These are phyloP conservation scores for Diadegma fenestrale DNA, from an alignment of 2,888 invertebrate genomes.

Conservation along the genomic window DNA sequence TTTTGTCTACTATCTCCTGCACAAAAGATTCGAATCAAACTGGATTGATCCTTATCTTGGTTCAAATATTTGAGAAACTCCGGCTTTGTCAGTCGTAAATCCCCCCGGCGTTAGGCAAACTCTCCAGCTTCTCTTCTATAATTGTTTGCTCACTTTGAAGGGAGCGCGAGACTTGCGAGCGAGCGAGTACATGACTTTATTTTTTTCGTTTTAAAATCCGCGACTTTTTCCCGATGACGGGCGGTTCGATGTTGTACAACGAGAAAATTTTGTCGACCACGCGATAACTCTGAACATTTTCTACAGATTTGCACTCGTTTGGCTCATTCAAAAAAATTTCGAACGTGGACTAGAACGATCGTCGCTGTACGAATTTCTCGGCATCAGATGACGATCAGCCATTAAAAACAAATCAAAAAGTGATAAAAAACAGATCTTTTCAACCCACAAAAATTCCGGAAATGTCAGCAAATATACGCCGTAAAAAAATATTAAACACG, in stretches of 20 bases:
- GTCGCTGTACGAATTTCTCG: neutral
- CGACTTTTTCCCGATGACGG: neutral
- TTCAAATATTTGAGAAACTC: constrained; percentile 70
- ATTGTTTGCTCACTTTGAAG: neutral
- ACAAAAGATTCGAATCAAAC: constrained; percentile 11
- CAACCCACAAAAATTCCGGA: neutral
- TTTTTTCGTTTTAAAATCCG: constrained; percentile 32
- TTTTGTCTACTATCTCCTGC: constrained; percentile 3
- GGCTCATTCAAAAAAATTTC: too few species aligned
- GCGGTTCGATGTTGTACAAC: neutral
- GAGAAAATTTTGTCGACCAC: too few species aligned
- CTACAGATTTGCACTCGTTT: too few species aligned
- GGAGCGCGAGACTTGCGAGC: neutral
- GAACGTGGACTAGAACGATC: neutral
- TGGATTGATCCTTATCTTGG: constrained; percentile 62
- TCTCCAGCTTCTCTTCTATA: constrained; percentile 21
- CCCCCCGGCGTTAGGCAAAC: constrained; percentile 46
- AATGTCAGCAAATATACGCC: neutral
- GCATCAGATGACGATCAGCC: neutral
- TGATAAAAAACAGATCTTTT: constrained; percentile 5
- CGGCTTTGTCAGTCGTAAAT: constrained; percentile 58
- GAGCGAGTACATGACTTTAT: constrained; percentile 41
- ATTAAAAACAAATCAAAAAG: neutral
- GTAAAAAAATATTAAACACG: neutral
- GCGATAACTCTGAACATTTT: too few species aligned